phyloP scores from a whole-genome alignment of 2,888 invertebrate genomes.

The Bombylius major region DNA sequence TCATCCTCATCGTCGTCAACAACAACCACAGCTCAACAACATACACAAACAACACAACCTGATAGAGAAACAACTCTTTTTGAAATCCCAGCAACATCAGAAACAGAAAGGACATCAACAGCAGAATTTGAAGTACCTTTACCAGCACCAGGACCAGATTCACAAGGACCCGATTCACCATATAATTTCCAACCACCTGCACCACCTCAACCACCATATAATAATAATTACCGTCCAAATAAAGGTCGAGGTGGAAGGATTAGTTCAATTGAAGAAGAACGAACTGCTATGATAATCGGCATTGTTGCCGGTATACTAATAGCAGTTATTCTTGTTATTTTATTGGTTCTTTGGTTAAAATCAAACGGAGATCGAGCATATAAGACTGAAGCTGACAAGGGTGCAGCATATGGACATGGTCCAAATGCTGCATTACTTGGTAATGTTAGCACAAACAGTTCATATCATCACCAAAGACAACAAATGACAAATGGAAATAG shows the following conservation, averaged over 20 bases:
- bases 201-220: constrained; percentile 25
- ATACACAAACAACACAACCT: constrained; percentile 28
- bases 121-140: constrained; percentile 18
- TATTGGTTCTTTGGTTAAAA: constrained; percentile 79
- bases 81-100: constrained; percentile 24
- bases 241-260: constrained; percentile 38
- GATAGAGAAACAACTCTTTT: constrained; percentile 30
- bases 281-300: constrained; percentile 66
- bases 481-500: constrained; percentile 21
- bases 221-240: constrained; percentile 28
- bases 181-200: constrained; percentile 18
- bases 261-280: constrained; percentile 57
- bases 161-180: constrained; percentile 21
- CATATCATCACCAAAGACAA: constrained; percentile 38
- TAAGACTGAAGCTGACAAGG: constrained; percentile 79
- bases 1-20: constrained; percentile 20
- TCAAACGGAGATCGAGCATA: constrained; percentile 80
- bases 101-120: constrained; percentile 19
- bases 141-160: constrained; percentile 19
- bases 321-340: constrained; percentile 77
- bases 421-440: constrained; percentile 67
- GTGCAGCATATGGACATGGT: constrained; percentile 56
- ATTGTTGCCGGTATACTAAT: constrained; percentile 86
- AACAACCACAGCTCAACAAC: constrained; percentile 25
- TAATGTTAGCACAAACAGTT: constrained; percentile 42